Base-by-base conservation (phyloP, 1,140 invertebrate genomes). In the Tachypleus tridentatus region DNA sequence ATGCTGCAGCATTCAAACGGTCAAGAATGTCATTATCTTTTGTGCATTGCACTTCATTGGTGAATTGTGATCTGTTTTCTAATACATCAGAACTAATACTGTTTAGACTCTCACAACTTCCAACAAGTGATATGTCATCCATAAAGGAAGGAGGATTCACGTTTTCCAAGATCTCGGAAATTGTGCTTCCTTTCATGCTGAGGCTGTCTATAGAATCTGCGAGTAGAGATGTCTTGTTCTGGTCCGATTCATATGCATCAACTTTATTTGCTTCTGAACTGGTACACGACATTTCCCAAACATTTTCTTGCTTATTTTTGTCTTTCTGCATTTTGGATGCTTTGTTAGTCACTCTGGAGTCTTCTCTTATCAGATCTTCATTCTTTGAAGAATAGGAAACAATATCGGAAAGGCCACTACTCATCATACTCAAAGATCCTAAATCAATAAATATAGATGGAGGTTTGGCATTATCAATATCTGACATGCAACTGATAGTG, bases 131-230 rank as follows among this genome's bases (percentile, higher is more conserved):
- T 78, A 80, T 66, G 29, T 29, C 29, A 49, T 74, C 75, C 73
- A 78, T 76, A 57, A 85, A 82, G 3, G 89, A 91, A 0, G 89
- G 89, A 2, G 89, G 89, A 70, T 85, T 85, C 3, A 89, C 82
- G 57, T 84, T 82, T 58, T 91, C 88, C 53, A 91, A 61, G 57
- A 92, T 73, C 69, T 87, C 82, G 8, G 74, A 76, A 57, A 83
- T 82, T 63, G 78, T 81, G 63, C 78, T 83, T 48, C 80, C 80
- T 69, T 79, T 82, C 67, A 74, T 67, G 49, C 80, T 81, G 4
- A 84, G 70, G 74, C 83, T 83, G 70, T 85, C 84, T 0, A 84
- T 78, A 69, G 84, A 85, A 3, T 80, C 82, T 10, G 80, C 80
- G 8, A 59, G 58, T 0, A 86, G 86, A 64, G 68, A 9, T 10